Evolutionary conservation across 1,140 invertebrate genomes (phyloP).

Genomic region (Lutraria rhynchaena): DNA sequence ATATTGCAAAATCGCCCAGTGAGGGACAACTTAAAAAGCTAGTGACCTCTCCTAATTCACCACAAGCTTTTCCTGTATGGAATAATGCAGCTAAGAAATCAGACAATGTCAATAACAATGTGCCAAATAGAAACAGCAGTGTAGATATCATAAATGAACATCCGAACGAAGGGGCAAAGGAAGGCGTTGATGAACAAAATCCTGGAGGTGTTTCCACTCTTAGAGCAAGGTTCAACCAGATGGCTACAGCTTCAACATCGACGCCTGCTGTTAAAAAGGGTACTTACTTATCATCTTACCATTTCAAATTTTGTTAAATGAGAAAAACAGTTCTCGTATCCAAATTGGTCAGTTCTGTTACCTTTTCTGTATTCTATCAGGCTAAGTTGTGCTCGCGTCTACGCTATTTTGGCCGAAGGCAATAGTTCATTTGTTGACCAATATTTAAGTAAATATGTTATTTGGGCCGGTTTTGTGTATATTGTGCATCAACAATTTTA

Average conservation of each 20-base stretch:
- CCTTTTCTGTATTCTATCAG: no score
- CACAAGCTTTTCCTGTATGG: conserved; percentile 31
- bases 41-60: conserved; percentile 18
- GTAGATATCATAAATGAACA: neutral
- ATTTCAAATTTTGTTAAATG: no score
- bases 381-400: no score
- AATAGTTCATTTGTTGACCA: no score
- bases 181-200: conserved; percentile 12
- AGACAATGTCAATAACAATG: neutral
- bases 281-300: conserved; percentile 4
- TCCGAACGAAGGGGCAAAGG: neutral
- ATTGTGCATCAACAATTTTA: no score
- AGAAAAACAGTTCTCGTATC: no score
- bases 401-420: no score
- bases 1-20: conserved; percentile 4
- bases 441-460: no score
- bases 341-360: no score
- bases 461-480: no score
- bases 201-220: conserved; percentile 29
- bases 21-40: conserved; percentile 2
- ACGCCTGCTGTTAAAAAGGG: neutral
- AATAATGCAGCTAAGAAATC: conserved; percentile 10
- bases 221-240: conserved; percentile 4
- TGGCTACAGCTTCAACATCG: neutral
- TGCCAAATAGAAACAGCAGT: neutral